Percentiles rank a stretch among this genome's conserved stretches.
These are phyloP conservation scores for Gymnocypris eckloni DNA, from an alignment of 2,797 vertebrate genomes.

Conservation along the genomic window DNA sequence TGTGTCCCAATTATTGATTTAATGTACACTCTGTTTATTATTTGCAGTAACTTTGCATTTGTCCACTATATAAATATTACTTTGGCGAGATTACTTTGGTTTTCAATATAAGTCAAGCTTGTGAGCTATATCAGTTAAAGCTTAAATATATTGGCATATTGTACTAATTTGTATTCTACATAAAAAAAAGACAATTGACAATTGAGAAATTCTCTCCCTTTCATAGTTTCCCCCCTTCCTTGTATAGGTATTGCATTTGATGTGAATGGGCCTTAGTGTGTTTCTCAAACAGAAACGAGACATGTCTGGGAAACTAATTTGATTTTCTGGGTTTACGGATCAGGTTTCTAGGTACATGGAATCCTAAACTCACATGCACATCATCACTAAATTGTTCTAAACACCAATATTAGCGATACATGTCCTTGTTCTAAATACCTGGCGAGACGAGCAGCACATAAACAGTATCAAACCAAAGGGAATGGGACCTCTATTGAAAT, in stretches of 20 bases:
- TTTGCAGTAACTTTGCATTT: neutral
- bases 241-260: neutral
- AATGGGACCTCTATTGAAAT: slow-evolving; percentile 11
- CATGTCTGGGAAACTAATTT: neutral
- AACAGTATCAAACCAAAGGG: neutral
- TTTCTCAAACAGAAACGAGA: neutral
- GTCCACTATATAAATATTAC: neutral
- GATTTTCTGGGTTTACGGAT: slow-evolving; percentile 20
- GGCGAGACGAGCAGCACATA: neutral
- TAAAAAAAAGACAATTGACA: neutral
- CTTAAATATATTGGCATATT: neutral
- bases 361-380: slow-evolving; percentile 30
- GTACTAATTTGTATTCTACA: neutral
- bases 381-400: slow-evolving; percentile 21
- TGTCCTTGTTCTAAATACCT: slow-evolving; percentile 14
- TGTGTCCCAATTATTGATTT: neutral
- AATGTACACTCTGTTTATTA: neutral
- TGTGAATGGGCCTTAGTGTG: neutral
- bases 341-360: slow-evolving; percentile 26
- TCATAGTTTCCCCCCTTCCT: neutral
- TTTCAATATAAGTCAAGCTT: neutral
- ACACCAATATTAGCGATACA: neutral
- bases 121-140: neutral
- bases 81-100: neutral
- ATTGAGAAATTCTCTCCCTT: neutral